A percentile compares a stretch with the other conserved stretches of the same genome.
Conservation (phyloP, 2,113 vertebrate genomes). For the Sinosuthora webbiana region DNA sequence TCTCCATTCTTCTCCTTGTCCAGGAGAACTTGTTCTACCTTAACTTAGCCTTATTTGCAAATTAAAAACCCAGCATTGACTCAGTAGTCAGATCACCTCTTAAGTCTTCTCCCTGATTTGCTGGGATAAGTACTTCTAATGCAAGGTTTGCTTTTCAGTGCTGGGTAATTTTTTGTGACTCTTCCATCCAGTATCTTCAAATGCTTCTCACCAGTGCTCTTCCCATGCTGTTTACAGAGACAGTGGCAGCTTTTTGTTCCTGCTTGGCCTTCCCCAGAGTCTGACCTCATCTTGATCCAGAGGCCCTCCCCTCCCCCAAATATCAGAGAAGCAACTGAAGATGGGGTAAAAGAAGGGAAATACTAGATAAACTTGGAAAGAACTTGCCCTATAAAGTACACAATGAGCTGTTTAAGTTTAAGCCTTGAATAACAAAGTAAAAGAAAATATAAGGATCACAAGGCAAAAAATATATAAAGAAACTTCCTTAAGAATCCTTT, state of each 20-base stretch:
- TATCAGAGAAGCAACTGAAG: background rate
- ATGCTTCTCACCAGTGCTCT: background rate
- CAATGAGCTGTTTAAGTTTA: background rate
- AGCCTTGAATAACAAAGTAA: background rate
- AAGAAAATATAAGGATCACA: background rate
- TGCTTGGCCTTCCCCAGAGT: background rate
- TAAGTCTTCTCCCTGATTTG: background rate
- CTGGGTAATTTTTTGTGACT: background rate
- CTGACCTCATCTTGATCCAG: background rate
- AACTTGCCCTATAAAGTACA: background rate
- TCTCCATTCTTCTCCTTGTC: background rate
- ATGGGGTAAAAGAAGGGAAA: background rate
- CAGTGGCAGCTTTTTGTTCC: background rate
- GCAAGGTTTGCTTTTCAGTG: background rate
- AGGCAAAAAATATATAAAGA: background rate
- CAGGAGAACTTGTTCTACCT: background rate
- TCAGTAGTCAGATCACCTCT: background rate
- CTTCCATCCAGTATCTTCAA: background rate
- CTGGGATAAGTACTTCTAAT: background rate
- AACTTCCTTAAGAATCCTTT: background rate
- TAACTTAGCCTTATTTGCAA: background rate
- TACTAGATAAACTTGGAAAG: background rate
- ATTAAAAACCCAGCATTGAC: background rate
- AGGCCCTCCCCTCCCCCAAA: background rate
- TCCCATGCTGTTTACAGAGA: background rate